Conservation (phyloP, 2,888 invertebrate genomes). For the Synanthedon tipuliformis region DNA sequence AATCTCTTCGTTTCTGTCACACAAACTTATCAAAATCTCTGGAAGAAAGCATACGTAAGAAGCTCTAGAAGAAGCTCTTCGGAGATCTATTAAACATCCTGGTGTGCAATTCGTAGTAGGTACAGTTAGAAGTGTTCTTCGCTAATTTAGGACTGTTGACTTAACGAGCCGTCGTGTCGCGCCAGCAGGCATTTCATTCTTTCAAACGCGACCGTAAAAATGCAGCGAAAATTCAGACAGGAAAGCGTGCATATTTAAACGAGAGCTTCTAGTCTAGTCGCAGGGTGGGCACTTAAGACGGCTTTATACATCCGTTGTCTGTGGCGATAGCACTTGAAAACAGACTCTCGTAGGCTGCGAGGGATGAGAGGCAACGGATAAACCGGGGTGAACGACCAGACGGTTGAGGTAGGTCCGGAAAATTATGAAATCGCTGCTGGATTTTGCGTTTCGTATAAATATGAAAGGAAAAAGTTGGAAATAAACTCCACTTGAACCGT, state of each 20-base stretch:
- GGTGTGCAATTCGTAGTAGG: no score
- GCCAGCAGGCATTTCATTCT: background rate
- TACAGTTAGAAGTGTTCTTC: background rate
- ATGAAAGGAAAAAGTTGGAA: no score
- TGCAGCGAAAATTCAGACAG: conserved; percentile 14
- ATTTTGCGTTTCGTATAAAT: no score
- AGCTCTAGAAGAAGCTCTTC: no score
- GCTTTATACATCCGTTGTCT: conserved; percentile 37
- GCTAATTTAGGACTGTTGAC: background rate
- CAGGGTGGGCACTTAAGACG: conserved; percentile 30
- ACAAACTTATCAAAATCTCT: no score
- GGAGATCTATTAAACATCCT: no score
- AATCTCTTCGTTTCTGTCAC: no score
- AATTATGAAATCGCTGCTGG: conserved; percentile 7
- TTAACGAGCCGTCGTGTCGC: background rate
- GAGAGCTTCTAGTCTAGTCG: background rate
- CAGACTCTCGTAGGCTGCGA: conserved; percentile 10
- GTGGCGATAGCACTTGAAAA: conserved; percentile 14
- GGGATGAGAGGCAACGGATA: conserved; percentile 15
- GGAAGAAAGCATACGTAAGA: no score
- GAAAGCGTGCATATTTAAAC: background rate
- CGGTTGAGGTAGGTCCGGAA: conserved; percentile 22
- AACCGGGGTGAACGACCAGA: conserved; percentile 25
- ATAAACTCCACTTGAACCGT: no score
- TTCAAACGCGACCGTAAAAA: conserved; percentile 17